A percentile compares a stretch with the other conserved stretches of the same genome.
Evolutionary conservation across 2,888 invertebrate genomes (phyloP).

Genomic region (Fragum fragum): DNA sequence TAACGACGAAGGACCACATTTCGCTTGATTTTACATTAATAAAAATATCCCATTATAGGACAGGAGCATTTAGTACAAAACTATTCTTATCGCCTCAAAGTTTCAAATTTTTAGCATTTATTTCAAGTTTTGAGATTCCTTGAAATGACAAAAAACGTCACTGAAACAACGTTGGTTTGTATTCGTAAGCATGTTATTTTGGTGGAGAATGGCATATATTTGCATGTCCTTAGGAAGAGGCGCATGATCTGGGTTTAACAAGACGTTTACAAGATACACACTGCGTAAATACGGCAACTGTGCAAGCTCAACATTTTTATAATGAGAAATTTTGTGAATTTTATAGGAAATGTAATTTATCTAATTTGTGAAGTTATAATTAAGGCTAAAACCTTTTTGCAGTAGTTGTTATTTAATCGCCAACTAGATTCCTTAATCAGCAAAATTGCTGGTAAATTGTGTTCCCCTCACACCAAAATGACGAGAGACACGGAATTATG

Average conservation of each 20-base stretch:
- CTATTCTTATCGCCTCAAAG: constrained; percentile 27
- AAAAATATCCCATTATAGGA: constrained; percentile 8
- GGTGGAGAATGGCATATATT: constrained; percentile 1
- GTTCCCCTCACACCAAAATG: too few species aligned
- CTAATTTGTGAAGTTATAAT: not conserved
- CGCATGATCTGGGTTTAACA: constrained; percentile 1
- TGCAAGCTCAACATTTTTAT: not conserved
- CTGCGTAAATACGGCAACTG: not conserved
- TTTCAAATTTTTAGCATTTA: constrained; percentile 12
- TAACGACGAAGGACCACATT: constrained; percentile 19
- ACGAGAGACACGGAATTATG: too few species aligned
- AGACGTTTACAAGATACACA: constrained; percentile 2
- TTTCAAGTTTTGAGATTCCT: constrained; percentile 21
- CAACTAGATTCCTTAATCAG: too few species aligned
- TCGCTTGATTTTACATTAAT: constrained; percentile 33
- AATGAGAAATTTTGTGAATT: not conserved
- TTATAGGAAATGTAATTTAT: not conserved
- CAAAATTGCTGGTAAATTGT: too few species aligned
- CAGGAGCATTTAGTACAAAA: constrained; percentile 24
- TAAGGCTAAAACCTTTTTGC: too few species aligned
- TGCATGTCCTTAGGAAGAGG: not conserved
- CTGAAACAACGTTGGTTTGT: constrained; percentile 5
- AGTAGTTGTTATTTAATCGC: too few species aligned
- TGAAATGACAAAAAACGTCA: constrained; percentile 22
- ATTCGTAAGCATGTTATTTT: not conserved